These are phyloP conservation scores for Scytalopus superciliaris DNA, from an alignment of 2,113 vertebrate genomes.

Conservation along the genomic window DNA sequence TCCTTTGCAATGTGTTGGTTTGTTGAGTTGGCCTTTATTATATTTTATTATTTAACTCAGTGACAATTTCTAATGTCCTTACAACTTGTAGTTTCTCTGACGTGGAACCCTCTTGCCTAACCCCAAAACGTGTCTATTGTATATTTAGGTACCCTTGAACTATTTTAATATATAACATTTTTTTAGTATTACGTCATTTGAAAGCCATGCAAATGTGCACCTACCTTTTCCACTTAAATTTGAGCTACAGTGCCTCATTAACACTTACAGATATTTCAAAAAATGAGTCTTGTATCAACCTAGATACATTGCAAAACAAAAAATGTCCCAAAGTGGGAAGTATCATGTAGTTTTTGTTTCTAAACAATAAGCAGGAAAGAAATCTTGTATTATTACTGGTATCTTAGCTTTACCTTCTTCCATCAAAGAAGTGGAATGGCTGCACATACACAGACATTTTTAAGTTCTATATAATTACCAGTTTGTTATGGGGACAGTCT, in stretches of 20 bases:
- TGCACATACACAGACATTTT: neutral
- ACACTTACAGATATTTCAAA: neutral
- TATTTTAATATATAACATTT: neutral
- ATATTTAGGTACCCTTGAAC: neutral
- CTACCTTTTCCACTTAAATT: neutral
- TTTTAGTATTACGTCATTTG: neutral
- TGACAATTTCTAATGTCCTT: neutral
- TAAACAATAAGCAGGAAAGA: neutral
- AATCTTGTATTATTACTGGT: neutral
- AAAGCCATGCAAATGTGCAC: neutral
- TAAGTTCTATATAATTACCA: neutral
- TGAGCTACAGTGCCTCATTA: neutral
- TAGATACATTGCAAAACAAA: neutral
- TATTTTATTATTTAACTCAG: neutral
- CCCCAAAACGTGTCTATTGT: neutral
- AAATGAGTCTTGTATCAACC: neutral
- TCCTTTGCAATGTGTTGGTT: neutral
- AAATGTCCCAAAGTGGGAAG: neutral
- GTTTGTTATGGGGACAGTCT: neutral
- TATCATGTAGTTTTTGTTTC: neutral
- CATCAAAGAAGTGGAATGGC: neutral
- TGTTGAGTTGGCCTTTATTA: neutral
- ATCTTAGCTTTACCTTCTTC: neutral
- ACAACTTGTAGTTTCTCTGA: neutral
- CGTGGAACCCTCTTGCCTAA: neutral